These are phyloP conservation scores for Smutsia gigantea DNA, from an alignment of 2,797 vertebrate species.

Conservation along the genomic window DNA sequence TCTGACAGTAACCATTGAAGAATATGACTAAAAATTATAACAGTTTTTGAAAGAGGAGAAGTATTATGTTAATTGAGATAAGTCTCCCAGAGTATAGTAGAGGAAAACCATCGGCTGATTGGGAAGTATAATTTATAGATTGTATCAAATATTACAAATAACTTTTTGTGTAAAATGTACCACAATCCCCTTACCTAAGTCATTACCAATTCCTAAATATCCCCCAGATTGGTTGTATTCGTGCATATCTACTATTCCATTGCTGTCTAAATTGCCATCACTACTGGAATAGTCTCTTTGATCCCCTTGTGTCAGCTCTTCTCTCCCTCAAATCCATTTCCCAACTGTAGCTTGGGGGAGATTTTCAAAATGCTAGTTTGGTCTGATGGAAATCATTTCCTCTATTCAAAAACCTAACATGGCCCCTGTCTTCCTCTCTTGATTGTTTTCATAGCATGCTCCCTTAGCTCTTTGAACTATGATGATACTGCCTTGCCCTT, in stretches of 20 bases:
- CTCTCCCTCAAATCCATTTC: neutral
- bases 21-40: neutral
- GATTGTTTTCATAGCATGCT: neutral
- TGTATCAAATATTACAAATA: neutral
- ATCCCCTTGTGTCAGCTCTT: neutral
- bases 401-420: neutral
- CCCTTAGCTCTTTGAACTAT: neutral
- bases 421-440: neutral
- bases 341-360: neutral
- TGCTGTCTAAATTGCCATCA: neutral
- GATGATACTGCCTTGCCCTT: neutral
- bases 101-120: neutral
- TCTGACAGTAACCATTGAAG: neutral
- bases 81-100: neutral
- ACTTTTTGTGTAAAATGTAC: neutral
- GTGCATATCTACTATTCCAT: neutral
- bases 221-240: neutral
- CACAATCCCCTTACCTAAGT: neutral
- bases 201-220: neutral
- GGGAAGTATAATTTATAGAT: neutral
- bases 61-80: neutral
- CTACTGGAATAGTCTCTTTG: neutral
- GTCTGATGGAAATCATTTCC: neutral
- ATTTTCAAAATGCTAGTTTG: neutral
- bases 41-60: neutral